A percentile compares a stretch with the other conserved stretches of the same genome.
Evolutionary conservation across 30 jellyfish, hydroid and myxozoan genomes (phyloP).

Genomic region (Clytia hemisphaerica): DNA sequence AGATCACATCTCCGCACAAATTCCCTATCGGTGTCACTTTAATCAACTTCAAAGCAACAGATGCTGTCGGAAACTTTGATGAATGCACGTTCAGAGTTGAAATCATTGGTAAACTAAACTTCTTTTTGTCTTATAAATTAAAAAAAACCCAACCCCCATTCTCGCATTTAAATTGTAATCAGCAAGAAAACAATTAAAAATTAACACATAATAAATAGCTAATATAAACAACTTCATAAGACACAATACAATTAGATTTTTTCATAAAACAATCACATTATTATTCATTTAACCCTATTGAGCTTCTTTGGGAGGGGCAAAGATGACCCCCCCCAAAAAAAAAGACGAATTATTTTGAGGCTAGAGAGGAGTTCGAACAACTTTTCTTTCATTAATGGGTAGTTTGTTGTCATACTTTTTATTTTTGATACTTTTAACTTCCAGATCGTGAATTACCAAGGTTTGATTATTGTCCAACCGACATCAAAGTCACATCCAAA

Average conservation of each 20-base stretch:
- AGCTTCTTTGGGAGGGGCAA: background rate
- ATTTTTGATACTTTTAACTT: no score
- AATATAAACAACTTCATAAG: background rate
- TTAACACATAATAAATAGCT: background rate
- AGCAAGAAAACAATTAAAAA: no score
- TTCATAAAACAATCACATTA: background rate
- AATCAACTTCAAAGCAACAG: slow-evolving; percentile 68
- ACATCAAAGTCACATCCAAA: slow-evolving; percentile 39
- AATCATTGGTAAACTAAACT: slow-evolving; percentile 43
- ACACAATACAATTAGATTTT: background rate
- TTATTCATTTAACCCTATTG: background rate
- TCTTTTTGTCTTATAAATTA: background rate
- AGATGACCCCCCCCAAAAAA: no score
- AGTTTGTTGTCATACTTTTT: background rate
- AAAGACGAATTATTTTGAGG: no score
- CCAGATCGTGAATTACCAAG: slow-evolving; percentile 77
- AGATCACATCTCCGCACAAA: slow-evolving; percentile 73
- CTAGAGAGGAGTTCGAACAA: no score
- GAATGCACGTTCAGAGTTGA: slow-evolving; percentile 75
- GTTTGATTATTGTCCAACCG: slow-evolving; percentile 81
- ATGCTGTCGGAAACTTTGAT: slow-evolving; percentile 72
- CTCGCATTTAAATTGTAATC: no score
- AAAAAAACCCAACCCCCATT: background rate
- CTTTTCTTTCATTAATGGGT: background rate
- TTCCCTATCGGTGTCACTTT: slow-evolving; percentile 82